Evolutionary conservation across 2,113 vertebrate species (phyloP).

Genomic region (Amblyornis subalaris): DNA sequence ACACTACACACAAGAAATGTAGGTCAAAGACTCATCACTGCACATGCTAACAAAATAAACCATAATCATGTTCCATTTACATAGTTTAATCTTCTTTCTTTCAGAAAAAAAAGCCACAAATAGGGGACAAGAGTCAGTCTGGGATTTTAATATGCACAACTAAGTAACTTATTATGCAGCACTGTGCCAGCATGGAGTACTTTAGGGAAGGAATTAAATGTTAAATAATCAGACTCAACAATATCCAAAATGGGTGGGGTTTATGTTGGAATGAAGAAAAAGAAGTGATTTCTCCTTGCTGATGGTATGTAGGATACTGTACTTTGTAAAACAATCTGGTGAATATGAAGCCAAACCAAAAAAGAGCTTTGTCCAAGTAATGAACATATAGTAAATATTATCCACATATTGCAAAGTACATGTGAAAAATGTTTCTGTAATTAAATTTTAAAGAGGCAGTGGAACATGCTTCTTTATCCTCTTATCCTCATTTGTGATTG

Average conservation of each 20-base stretch:
- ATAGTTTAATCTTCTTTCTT: constrained; percentile 2
- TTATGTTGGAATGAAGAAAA: not conserved
- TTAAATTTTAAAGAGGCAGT: not conserved
- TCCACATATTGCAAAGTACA: not conserved
- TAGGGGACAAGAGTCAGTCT: not conserved
- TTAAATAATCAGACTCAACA: not conserved
- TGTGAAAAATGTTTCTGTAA: not conserved
- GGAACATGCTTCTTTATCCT: not conserved
- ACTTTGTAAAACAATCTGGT: not conserved
- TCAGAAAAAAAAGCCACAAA: not conserved
- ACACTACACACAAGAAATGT: not conserved
- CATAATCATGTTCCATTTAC: not conserved
- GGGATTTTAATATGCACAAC: not conserved
- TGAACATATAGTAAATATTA: constrained; percentile 4
- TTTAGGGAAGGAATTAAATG: not conserved
- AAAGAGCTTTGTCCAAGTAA: not conserved
- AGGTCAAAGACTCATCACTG: constrained; percentile 28
- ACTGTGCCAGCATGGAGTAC: not conserved
- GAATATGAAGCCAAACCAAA: not conserved
- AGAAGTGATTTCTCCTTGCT: not conserved
- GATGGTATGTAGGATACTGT: not conserved
- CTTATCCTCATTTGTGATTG: constrained; percentile 7
- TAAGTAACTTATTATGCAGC: not conserved
- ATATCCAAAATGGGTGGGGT: not conserved
- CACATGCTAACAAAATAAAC: not conserved